These are phyloP conservation scores for Lerema accius DNA, from an alignment of 1,140 invertebrate species.

Conservation along the genomic window DNA sequence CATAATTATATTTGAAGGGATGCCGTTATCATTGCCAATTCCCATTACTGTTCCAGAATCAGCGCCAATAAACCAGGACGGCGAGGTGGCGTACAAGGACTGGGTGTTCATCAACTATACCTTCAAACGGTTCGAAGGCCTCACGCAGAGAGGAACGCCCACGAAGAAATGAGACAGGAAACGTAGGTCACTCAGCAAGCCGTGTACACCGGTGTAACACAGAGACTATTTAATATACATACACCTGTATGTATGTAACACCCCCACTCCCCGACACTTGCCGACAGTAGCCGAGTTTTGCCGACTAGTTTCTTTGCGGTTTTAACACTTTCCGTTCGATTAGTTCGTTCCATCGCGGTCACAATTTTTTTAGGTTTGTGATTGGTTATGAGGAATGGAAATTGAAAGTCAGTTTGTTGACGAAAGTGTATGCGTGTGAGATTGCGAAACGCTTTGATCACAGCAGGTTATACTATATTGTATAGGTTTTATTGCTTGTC, in stretches of 20 bases:
- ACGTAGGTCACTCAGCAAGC: slow-evolving; percentile 25
- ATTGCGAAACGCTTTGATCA: slow-evolving; percentile 1
- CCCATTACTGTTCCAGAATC: slow-evolving; percentile 85
- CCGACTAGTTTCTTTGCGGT: slow-evolving; percentile 17
- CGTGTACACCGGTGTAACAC: slow-evolving; percentile 25
- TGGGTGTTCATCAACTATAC: slow-evolving; percentile 99
- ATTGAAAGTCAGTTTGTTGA: neutral
- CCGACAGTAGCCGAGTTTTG: slow-evolving; percentile 29
- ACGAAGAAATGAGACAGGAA: slow-evolving; percentile 86
- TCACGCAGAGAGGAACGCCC: slow-evolving; percentile 93
- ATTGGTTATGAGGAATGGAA: neutral
- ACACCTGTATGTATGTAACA: neutral
- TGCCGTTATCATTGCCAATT: slow-evolving; percentile 20
- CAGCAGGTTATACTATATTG: neutral
- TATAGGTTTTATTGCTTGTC: slow-evolving; percentile 3
- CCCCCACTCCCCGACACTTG: slow-evolving; percentile 13
- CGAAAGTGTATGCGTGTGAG: neutral
- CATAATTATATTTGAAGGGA: slow-evolving; percentile 18
- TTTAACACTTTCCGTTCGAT: neutral
- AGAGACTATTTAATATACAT: slow-evolving; percentile 6
- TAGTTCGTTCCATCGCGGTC: neutral
- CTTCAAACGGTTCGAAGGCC: slow-evolving; percentile 98
- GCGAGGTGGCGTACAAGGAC: slow-evolving; percentile 95
- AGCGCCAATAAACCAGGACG: slow-evolving; percentile 91
- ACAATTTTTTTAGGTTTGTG: neutral